Evolutionary conservation across 2,113 vertebrate species (phyloP).

Genomic region (Nerophis ophidion): DNA sequence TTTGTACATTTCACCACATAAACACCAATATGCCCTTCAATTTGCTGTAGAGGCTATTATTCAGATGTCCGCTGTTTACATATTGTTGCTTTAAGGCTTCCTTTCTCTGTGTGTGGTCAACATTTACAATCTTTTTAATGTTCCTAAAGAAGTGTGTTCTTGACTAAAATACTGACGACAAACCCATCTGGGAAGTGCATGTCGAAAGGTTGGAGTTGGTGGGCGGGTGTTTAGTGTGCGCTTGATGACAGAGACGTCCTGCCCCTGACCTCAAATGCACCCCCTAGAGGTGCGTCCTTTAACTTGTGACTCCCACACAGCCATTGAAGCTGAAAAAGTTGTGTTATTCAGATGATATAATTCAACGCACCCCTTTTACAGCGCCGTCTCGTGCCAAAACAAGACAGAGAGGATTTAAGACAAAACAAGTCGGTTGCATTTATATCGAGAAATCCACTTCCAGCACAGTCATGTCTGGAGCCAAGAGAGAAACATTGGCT

Average conservation of each 20-base stretch:
- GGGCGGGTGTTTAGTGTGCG: too few relatives aligned
- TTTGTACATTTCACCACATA: too few relatives aligned
- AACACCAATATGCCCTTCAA: too few relatives aligned
- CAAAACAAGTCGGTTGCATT: slow-evolving; percentile 18
- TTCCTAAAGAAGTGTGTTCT: slow-evolving; percentile 47
- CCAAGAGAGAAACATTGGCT: slow-evolving; percentile 21
- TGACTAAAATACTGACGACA: slow-evolving; percentile 49
- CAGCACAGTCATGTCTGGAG: slow-evolving; percentile 5
- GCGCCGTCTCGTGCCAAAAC: neutral
- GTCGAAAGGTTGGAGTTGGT: slow-evolving; percentile 8
- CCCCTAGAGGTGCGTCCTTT: slow-evolving; percentile 21
- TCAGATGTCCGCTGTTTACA: neutral
- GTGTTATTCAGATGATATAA: neutral
- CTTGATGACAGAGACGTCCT: slow-evolving; percentile 8
- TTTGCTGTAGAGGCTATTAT: neutral
- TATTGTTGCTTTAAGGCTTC: slow-evolving; percentile 17
- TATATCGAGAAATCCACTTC: neutral
- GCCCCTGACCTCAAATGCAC: slow-evolving; percentile 31
- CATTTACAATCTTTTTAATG: slow-evolving; percentile 33
- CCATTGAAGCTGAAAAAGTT: neutral
- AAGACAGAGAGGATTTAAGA: slow-evolving; percentile 13
- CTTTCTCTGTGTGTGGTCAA: slow-evolving; percentile 35
- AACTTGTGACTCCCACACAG: slow-evolving; percentile 8
- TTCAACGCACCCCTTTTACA: neutral
- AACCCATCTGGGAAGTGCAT: slow-evolving; percentile 33